phyloP scores from a whole-genome alignment of 2,113 vertebrate species.

The Brevimyrus niger region DNA sequence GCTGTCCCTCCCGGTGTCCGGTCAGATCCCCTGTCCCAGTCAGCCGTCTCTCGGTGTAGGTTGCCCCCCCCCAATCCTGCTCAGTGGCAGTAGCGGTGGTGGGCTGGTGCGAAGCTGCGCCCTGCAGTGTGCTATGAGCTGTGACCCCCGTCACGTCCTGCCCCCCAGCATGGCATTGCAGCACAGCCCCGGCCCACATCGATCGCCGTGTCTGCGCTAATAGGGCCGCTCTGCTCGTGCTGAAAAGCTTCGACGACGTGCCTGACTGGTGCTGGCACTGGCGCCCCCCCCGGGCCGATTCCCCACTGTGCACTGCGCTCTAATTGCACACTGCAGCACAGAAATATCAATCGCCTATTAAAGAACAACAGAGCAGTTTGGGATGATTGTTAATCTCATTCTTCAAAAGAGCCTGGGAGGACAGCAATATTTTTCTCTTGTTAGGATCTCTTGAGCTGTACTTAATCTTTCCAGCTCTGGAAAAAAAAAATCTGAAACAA shows the following conservation, averaged over 20 bases:
- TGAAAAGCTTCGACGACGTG: background rate
- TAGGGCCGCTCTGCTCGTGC: background rate
- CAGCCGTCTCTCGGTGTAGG: background rate
- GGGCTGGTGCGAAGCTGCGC: background rate
- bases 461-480: background rate
- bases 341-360: constrained; percentile 16
- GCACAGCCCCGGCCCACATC: background rate
- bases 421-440: constrained; percentile 13
- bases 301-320: background rate
- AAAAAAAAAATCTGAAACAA: background rate
- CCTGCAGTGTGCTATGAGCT: background rate
- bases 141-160: background rate
- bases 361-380: constrained; percentile 2
- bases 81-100: background rate
- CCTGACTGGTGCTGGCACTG: background rate
- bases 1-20: background rate
- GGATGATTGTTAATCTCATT: constrained; percentile 12
- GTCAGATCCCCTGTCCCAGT: background rate
- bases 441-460: background rate
- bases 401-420: constrained; percentile 14
- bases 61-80: background rate
- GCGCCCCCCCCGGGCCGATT: background rate
- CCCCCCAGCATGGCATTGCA: background rate
- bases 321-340: constrained; percentile 9
- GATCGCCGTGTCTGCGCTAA: background rate